Conservation (phyloP, 2,113 vertebrate species). For the Ciconia maguari region DNA sequence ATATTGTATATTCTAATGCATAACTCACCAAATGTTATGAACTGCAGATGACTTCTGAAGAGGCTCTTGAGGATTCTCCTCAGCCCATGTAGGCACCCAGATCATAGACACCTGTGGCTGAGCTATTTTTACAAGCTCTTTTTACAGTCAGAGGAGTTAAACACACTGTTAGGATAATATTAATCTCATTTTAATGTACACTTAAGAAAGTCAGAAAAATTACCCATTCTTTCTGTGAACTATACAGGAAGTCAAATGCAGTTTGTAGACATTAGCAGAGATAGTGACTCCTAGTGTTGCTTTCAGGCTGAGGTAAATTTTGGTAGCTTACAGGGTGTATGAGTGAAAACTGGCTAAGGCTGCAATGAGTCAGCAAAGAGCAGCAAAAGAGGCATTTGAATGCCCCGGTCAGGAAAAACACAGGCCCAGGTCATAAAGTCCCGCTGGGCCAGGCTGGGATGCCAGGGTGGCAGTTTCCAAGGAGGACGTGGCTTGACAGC, state of each 20-base stretch:
- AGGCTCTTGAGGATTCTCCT: neutral
- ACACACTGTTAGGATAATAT: neutral
- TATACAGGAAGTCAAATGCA: neutral
- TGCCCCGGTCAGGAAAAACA: accelerated
- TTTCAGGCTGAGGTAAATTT: neutral
- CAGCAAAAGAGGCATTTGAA: neutral
- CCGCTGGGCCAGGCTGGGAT: accelerated
- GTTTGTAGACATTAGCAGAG: neutral
- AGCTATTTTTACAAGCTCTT: neutral
- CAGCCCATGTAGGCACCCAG: neutral
- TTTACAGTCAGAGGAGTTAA: neutral
- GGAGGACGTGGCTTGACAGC: accelerated
- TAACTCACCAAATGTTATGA: neutral
- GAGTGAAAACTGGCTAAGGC: neutral
- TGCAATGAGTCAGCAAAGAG: neutral
- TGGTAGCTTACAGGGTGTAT: accelerated
- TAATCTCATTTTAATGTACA: neutral
- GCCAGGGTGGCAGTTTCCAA: neutral
- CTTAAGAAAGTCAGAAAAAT: neutral
- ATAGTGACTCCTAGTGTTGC: neutral
- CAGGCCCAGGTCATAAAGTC: neutral
- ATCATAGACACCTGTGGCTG: neutral
- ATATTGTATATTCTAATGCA: neutral
- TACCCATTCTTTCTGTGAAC: neutral
- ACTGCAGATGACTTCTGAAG: neutral